phyloP scores from a whole-genome alignment of 2,888 invertebrate genomes.

The Thecocarcelia acutangulata region DNA sequence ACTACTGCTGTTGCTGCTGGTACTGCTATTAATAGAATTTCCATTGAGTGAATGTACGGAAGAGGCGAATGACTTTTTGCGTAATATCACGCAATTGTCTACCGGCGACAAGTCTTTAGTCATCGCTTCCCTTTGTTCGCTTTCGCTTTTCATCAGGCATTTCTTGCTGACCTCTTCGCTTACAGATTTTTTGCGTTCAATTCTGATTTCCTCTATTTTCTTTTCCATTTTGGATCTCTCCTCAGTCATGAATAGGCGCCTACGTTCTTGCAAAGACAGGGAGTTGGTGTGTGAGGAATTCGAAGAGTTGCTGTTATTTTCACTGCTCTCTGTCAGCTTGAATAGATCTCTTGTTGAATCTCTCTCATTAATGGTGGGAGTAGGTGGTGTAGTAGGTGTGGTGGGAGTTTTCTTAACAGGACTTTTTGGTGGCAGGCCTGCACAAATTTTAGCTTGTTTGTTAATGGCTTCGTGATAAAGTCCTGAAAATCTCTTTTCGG shows the following conservation, averaged over 20 bases:
- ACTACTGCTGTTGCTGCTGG: constrained; percentile 76
- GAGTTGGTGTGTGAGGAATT: constrained; percentile 62
- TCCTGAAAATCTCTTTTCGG: constrained; percentile 62
- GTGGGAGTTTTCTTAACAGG: constrained; percentile 60
- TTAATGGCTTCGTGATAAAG: constrained; percentile 70
- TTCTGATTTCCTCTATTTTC: constrained; percentile 75
- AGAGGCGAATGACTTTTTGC: constrained; percentile 80
- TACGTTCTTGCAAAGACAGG: constrained; percentile 77
- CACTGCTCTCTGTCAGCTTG: constrained; percentile 44
- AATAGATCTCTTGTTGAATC: constrained; percentile 65
- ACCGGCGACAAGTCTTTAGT: constrained; percentile 41
- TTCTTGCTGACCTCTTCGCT: constrained; percentile 74
- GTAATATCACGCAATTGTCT: constrained; percentile 76
- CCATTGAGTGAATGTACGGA: constrained; percentile 65
- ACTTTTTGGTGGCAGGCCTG: constrained; percentile 68
- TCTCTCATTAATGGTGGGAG: constrained; percentile 72
- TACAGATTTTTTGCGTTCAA: constrained; percentile 78
- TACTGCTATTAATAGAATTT: constrained; percentile 41
- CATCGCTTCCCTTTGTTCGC: constrained; percentile 46
- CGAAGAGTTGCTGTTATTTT: constrained; percentile 13
- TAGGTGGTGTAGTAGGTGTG: constrained; percentile 61
- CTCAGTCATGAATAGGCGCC: constrained; percentile 78
- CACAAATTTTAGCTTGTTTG: constrained; percentile 73
- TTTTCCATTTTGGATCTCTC: constrained; percentile 76
- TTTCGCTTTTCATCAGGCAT: constrained; percentile 56